phyloP scores from a whole-genome alignment of 2,888 invertebrate species.

The Tipula vernalis region DNA sequence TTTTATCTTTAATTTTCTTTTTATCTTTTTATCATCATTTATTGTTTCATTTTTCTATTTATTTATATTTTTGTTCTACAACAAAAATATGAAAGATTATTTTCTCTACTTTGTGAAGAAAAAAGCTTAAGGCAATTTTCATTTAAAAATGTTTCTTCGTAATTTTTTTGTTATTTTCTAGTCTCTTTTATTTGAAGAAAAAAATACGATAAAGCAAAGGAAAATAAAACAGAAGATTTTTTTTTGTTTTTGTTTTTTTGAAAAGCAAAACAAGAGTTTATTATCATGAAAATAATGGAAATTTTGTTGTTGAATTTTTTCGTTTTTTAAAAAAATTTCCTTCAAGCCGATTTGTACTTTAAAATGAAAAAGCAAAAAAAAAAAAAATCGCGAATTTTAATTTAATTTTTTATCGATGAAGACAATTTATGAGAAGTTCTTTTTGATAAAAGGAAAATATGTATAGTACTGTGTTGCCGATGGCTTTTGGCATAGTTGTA shows the following conservation, averaged over 20 bases:
- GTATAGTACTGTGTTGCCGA: background rate
- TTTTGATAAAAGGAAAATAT: background rate
- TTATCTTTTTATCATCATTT: background rate
- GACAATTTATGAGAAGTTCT: background rate
- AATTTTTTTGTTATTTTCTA: background rate
- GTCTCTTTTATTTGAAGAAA: background rate
- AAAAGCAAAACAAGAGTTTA: background rate
- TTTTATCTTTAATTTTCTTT: constrained; percentile 4
- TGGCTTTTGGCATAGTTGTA: background rate
- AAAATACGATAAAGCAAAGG: background rate
- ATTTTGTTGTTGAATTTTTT: background rate
- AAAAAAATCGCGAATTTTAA: background rate
- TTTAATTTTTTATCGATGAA: background rate
- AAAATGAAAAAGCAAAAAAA: background rate
- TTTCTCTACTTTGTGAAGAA: background rate
- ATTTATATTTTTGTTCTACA: background rate
- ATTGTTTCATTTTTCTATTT: background rate
- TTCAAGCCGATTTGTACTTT: background rate
- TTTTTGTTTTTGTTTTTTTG: background rate
- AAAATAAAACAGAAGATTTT: background rate
- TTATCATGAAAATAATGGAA: background rate
- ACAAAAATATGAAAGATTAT: background rate
- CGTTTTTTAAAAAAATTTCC: background rate
- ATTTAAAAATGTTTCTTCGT: background rate
- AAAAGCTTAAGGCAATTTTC: background rate